These are phyloP conservation scores for Bufotes viridis DNA, from an alignment of 2,797 vertebrate genomes.

Conservation along the genomic window DNA sequence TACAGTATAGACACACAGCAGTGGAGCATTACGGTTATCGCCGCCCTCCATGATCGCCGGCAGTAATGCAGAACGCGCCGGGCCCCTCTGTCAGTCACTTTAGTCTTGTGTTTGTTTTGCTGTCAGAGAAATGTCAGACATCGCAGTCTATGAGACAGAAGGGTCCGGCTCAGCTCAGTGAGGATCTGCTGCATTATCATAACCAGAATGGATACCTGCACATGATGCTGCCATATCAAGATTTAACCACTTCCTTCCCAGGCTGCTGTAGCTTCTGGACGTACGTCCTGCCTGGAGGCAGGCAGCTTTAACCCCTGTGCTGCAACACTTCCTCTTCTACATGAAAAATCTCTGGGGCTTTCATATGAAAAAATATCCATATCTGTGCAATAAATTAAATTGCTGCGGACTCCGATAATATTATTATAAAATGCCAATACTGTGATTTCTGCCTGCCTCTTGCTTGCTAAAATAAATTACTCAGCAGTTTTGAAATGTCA, in stretches of 20 bases:
- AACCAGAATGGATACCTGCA: conserved; percentile 58
- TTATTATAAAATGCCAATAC: conserved; percentile 7
- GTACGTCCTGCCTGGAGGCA: not conserved
- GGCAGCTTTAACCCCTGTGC: not conserved
- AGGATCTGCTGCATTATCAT: conserved; percentile 67
- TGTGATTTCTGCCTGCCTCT: not conserved
- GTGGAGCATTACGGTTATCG: not conserved
- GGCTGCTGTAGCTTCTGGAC: not conserved
- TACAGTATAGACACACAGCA: not conserved
- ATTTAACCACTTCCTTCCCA: not conserved
- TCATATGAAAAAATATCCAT: not conserved
- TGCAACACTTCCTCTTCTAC: too few relatives aligned
- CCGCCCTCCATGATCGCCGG: conserved; percentile 67
- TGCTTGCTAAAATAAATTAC: not conserved
- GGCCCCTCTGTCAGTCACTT: conserved; percentile 66
- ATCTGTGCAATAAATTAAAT: not conserved
- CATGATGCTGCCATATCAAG: not conserved
- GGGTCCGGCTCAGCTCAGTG: conserved; percentile 67
- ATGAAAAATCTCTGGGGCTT: not conserved
- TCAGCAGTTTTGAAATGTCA: not conserved
- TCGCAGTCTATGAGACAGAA: conserved; percentile 68
- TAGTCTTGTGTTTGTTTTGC: conserved; percentile 68
- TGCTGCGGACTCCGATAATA: not conserved
- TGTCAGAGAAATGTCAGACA: conserved; percentile 70
- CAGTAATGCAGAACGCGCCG: conserved; percentile 63